These are phyloP conservation scores for Nomada fabriciana DNA, from an alignment of 2,888 invertebrate genomes.

Conservation along the genomic window DNA sequence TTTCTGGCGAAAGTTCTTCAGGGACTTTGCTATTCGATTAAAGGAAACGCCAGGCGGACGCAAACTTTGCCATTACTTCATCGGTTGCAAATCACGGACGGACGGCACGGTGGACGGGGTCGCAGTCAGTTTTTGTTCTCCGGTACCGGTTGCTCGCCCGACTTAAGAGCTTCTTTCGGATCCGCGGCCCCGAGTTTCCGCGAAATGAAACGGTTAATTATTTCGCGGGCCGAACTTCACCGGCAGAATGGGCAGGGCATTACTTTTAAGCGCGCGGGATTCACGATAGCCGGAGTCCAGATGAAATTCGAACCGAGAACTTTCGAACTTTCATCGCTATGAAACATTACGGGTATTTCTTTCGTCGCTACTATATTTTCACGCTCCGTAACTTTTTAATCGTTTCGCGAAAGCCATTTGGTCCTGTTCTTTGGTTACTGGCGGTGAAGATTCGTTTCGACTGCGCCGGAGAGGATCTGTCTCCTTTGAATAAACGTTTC, in stretches of 20 bases:
- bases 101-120: not conserved
- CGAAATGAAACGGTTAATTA: constrained; percentile 57
- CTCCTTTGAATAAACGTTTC: not conserved
- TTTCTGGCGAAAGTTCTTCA: not conserved
- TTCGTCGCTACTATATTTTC: constrained; percentile 37
- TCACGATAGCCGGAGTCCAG: constrained; percentile 29
- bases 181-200: constrained; percentile 3
- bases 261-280: constrained; percentile 38
- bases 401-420: constrained; percentile 7
- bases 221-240: constrained; percentile 30
- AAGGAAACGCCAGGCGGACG: not conserved
- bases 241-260: constrained; percentile 2
- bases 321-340: constrained; percentile 29
- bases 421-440: not conserved
- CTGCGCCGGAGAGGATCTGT: not conserved
- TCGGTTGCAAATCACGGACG: constrained; percentile 21
- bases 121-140: constrained; percentile 7
- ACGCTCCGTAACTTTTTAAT: constrained; percentile 50
- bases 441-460: not conserved
- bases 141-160: not conserved
- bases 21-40: constrained; percentile 3
- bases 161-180: constrained; percentile 21
- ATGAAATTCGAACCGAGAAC: constrained; percentile 37
- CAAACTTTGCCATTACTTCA: constrained; percentile 19
- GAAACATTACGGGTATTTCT: constrained; percentile 37